Base-by-base conservation (phyloP, 2,113 vertebrate genomes). In the Alouatta palliata region DNA sequence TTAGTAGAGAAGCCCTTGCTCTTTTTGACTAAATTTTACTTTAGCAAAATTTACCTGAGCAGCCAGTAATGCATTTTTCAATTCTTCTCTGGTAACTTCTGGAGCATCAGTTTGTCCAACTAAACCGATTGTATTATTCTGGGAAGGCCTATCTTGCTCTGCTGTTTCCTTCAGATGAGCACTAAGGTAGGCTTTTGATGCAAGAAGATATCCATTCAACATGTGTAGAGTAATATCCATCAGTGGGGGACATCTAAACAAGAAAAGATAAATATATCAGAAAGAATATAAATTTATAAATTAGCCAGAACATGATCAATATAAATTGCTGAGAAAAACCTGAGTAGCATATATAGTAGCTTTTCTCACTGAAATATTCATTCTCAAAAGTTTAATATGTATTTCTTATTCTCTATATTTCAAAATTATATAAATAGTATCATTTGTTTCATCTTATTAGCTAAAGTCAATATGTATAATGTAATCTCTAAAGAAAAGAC, bases 151-250 rank as follows among this genome's bases (percentile, higher is more conserved):
- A 82, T 99, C 99, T 93, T 99, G 99, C 90, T 99, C 99, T 4
- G 99, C 99, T 1, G 99, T 99, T 98, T 99, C 99, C 98, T 99
- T 99, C 27, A 99, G 98, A 98, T 99, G 99, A 88, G 99, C 98
- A 91, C 99, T 99, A 4, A 99, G 98, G 98, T 99, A 99, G 91
- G 99, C 99, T 98, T 99, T 99, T 3, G 99, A 99, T 87, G 99
- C 99, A 90, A 99, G 98, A 83, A 99, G 99, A 97, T 99, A 99
- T 0, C 99, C 99, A 8, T 99, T 99, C 96, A 99, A 97, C 99
- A 99, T 99, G 97, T 99, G 99, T 73, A 99, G 98, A 84, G 99
- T 99, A 64, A 99, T 99, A 97, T 99, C 99, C 99, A 99, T 99
- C 91, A 99, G 89, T 45, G 99, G 99, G n/a, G 99, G 99, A 90